A percentile compares a stretch with the other conserved stretches of the same genome.
Evolutionary conservation across 2,888 invertebrate species (phyloP).

Genomic region (Troides oblongomaculatus): DNA sequence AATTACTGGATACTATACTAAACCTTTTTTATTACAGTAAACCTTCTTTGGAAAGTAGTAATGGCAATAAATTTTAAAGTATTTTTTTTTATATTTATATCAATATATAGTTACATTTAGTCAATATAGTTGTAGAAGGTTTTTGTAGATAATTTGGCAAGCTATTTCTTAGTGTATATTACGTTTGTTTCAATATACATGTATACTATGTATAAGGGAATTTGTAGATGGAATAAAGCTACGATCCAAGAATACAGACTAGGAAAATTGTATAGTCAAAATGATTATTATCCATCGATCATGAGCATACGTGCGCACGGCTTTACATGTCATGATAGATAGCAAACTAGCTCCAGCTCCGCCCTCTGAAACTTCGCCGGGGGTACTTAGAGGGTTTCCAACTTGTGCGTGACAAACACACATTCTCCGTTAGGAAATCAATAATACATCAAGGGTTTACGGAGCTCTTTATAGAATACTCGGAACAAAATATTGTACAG

Average conservation of each 20-base stretch:
- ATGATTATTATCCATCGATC: constrained; percentile 14
- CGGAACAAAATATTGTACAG: neutral
- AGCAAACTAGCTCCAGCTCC: constrained; percentile 7
- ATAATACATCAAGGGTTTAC: constrained; percentile 38
- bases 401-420: constrained; percentile 59
- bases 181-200: neutral
- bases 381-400: constrained; percentile 36
- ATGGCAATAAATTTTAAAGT: too few species aligned
- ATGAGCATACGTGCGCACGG: neutral
- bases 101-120: too few species aligned
- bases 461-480: neutral
- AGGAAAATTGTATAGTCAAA: constrained; percentile 7
- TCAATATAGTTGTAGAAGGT: too few species aligned
- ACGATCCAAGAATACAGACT: neutral
- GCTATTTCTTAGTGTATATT: neutral
- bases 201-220: neutral
- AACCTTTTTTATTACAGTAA: too few species aligned
- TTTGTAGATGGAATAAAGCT: neutral
- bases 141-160: too few species aligned
- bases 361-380: constrained; percentile 25
- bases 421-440: constrained; percentile 54
- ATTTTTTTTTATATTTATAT: too few species aligned
- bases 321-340: constrained; percentile 18
- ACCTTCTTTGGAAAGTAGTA: too few species aligned
- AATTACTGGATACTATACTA: too few species aligned